Base-by-base conservation (phyloP, 2,888 invertebrate species). In the Vesta saturnalis region DNA sequence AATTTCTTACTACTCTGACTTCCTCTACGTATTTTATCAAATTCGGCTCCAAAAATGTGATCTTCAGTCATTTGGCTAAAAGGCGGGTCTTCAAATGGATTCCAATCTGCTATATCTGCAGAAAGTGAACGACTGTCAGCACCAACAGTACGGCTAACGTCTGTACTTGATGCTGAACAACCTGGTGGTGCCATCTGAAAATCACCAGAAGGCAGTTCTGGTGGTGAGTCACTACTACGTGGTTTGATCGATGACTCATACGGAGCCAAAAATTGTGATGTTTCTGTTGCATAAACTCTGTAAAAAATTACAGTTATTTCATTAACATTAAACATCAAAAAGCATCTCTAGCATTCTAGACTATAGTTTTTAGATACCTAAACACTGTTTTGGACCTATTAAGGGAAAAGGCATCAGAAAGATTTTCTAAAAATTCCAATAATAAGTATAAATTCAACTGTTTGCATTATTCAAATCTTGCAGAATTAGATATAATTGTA, bases 11-110 rank as follows among this genome's bases (percentile, higher is more conserved):
- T 93, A 81, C 91, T 92, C 83, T 92, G 91, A 77, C 92, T 93
- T 73, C 93, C 92, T 76, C 91, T 87, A 75, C 93, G 85, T 76
- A 94, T 91, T 83, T 92, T 92, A 82, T 94, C 94, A 81, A 94
- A 94, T 83, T 94, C 94, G 46, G 91, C 92, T 64, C 93, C 94
- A 83, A 94, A 94, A 75, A 93, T 89, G 77, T 92, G 90, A 86
- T 94, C 94, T 78, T 94, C 94, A 2, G 91, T 90, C 84, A 92
- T 87, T 78, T 90, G 90, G 80, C 89, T 89, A 80, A 93, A 92
- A 21, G 91, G 91, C 19, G 85, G 82, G 60, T 89, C 92, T 78
- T 92, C 92, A 79, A 94, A 94, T 1, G 94, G 94, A 85, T 94
- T 94, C 94, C 94, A 94, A 73, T 92, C 90, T 3, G 89, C 87